Base-by-base conservation (phyloP, 2,797 vertebrate genomes). In the Spatula clypeata region DNA sequence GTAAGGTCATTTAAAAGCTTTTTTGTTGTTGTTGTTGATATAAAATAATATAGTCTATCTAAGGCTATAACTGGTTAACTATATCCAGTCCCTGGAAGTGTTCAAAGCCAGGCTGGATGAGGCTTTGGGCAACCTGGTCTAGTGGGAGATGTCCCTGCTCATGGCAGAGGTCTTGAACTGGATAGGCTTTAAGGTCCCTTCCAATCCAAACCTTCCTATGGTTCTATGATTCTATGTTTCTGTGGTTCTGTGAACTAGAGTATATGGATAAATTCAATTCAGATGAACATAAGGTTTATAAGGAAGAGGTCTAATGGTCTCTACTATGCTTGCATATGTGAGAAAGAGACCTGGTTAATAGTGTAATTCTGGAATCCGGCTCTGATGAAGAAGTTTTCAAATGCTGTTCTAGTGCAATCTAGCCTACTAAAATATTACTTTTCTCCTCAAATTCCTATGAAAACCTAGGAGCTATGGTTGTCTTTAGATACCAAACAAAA, bases 21-120 rank as follows among this genome's bases (percentile, higher is more conserved):
- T 70, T 91, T 90, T 85, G 47, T 49, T 45, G 45, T 45, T 45
- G 19, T 79, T 81, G 64, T 81, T 5, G 0, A 42, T 42, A 24
- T 88, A 93, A 95, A 93, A 72, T 79, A 81, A 76, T 81, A 88
- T 9, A 76, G 86, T 42, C 80, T 90, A 61, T 53, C 67, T 76
- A 84, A 77, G 73, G 79, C 75, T 93, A 24, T 70, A 79, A 85
- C 51, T 54, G 36, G 26, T 40, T 65, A 53, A 64, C 23, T 24
- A 49, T 49, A 49, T 49, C 47, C 47, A 49, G 47, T 49, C 47
- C 47, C 47, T 49, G 23, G 47, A 49, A 49, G 47, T 24, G 47
- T 49, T 24, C 47, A 49, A 49, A 23, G 47, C 23, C 47, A 49
- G 21, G 47, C 6, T 49, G 47, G 23, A 49, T 49, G 23, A 24